Base-by-base conservation (phyloP, 1,140 invertebrate species). In the Aethina tumida region DNA sequence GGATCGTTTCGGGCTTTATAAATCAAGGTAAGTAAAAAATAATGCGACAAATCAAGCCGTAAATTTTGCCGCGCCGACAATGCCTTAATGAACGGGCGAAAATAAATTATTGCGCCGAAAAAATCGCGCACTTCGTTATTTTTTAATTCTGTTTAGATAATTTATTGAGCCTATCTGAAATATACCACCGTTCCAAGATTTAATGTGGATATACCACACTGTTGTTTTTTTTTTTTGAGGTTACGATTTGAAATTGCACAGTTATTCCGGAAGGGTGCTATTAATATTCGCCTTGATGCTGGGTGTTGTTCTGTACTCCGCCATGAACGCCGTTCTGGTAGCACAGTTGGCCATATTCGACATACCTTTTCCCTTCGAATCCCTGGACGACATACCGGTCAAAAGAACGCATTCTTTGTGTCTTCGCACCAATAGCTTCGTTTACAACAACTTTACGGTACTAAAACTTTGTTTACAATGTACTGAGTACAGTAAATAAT, bases 1-100 rank as follows among this genome's bases (percentile, higher is more conserved):
- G 42, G 7, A 42, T 53, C 12, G 37, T 48, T 10, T 42, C 49
- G 1, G 54, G 55, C 10, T 58, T 57, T 36, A 22, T 57, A 7
- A 57, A 57, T 44, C 53, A 58, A 51, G 54, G 58, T 57, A 41
- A 19, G 14, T 13, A n/a, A n/a, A n/a, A n/a, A n/a, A n/a, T n/a
- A n/a, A n/a, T n/a, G n/a, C n/a, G n/a, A n/a, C n/a, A n/a, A n/a
- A n/a, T n/a, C n/a, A n/a, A n/a, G n/a, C n/a, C n/a, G n/a, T n/a
- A n/a, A n/a, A n/a, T n/a, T n/a, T n/a, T n/a, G n/a, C n/a, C n/a
- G n/a, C n/a, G n/a, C n/a, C n/a, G n/a, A n/a, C n/a, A n/a, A n/a
- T n/a, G n/a, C n/a, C n/a, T n/a, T n/a, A n/a, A n/a, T n/a, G n/a
- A n/a, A n/a, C n/a, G n/a, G n/a, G n/a, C n/a, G n/a, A n/a, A n/a